Conservation (phyloP, 2,888 invertebrate genomes). For the Pyrgus malvae region DNA sequence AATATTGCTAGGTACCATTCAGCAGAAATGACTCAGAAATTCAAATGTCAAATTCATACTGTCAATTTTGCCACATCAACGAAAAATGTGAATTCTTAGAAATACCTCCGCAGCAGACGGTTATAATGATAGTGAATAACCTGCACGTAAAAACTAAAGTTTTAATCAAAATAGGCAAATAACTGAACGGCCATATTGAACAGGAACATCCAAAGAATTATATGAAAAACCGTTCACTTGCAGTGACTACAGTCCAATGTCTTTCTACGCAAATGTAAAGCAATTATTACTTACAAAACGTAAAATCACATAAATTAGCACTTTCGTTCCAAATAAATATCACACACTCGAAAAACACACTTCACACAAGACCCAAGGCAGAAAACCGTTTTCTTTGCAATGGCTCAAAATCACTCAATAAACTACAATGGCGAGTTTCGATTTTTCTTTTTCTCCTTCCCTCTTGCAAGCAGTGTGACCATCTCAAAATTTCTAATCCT, state of each 20-base stretch:
- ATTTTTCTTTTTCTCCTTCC: constrained; percentile 50
- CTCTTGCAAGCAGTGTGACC: too few species aligned
- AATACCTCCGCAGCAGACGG: constrained; percentile 18
- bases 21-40: constrained; percentile 72
- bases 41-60: constrained; percentile 72
- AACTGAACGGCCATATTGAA: constrained; percentile 79
- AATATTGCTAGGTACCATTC: constrained; percentile 24
- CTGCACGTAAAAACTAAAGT: constrained; percentile 1
- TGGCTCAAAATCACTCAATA: constrained; percentile 46
- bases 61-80: constrained; percentile 80
- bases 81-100: constrained; percentile 39
- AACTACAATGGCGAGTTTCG: constrained; percentile 56
- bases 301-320: constrained; percentile 64
- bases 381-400: constrained; percentile 77
- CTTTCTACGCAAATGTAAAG: constrained; percentile 32
- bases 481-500: too few species aligned
- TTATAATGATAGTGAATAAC: constrained; percentile 26
- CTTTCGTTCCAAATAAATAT: constrained; percentile 59
- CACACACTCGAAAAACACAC: constrained; percentile 72
- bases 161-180: constrained; percentile 45
- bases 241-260: constrained; percentile 28
- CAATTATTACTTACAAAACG: constrained; percentile 65
- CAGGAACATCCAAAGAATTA: constrained; percentile 48
- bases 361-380: constrained; percentile 76
- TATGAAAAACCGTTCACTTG: constrained; percentile 39